A percentile compares a stretch with the other conserved stretches of the same genome.
These are phyloP conservation scores for Kryptopterus vitreolus DNA, from an alignment of 2,797 vertebrate species.

Conservation along the genomic window DNA sequence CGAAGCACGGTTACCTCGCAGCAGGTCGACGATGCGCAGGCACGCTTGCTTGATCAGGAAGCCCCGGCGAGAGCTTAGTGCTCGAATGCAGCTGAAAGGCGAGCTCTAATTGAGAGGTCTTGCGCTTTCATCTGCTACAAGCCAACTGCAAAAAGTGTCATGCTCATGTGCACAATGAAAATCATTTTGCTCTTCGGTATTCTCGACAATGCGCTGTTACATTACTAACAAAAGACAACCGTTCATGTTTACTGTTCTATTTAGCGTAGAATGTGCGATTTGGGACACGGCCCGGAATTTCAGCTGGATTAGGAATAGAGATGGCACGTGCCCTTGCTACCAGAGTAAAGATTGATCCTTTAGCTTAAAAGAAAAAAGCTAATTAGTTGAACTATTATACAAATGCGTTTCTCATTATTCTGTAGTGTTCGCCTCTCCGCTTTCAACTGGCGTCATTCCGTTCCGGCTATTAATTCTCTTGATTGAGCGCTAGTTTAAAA, in stretches of 20 bases:
- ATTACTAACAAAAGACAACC: not conserved
- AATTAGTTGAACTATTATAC: slow-evolving; percentile 41
- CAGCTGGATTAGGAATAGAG: not conserved
- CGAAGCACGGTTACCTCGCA: not conserved
- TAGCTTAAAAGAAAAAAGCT: slow-evolving; percentile 9
- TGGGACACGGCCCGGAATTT: not conserved
- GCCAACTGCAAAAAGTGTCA: not conserved
- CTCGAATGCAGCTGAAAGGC: not conserved
- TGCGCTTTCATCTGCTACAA: slow-evolving; percentile 1
- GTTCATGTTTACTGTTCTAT: not conserved
- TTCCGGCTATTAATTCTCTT: slow-evolving; percentile 59
- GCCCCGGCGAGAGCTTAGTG: not conserved
- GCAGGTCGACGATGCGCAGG: slow-evolving; percentile 1
- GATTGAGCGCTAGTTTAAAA: slow-evolving; percentile 62
- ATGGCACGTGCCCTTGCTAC: no score
- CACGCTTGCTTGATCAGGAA: slow-evolving; percentile 3
- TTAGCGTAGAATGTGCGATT: not conserved
- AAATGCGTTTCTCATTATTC: slow-evolving; percentile 42
- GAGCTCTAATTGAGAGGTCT: not conserved
- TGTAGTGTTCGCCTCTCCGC: slow-evolving; percentile 57
- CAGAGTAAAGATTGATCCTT: not conserved
- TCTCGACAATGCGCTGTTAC: not conserved
- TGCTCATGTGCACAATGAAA: not conserved
- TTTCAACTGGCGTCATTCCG: slow-evolving; percentile 52
- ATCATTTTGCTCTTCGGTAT: not conserved